Base-by-base conservation (phyloP, 1,140 invertebrate genomes). In the Drosophila nebulosa region DNA sequence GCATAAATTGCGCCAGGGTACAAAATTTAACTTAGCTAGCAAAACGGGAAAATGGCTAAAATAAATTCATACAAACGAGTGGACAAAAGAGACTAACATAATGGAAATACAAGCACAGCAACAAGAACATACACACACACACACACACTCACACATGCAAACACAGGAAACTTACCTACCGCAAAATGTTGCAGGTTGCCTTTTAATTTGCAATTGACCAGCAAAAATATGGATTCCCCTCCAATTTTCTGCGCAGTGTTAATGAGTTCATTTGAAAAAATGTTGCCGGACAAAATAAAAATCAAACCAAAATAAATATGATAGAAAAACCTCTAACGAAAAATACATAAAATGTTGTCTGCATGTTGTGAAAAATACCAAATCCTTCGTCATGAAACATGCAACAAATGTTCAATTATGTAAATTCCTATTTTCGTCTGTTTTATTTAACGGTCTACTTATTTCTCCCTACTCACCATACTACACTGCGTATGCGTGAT, bases 161-260 rank as follows among this genome's bases (percentile, higher is more conserved):
- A n/a, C 36, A 39, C n/a, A 63, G 78, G 26, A 73, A 36, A 75
- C 3, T 22, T 39, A 61, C 4, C 35, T 51, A 35, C 56, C 52
- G n/a, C 39, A 46, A 46, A 46, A 46, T 46, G 16, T 46, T 46
- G 39, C 39, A 46, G 39, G 64, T 68, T 75, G 61, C 53, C 81
- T 74, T 84, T 84, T 85, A 79, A 86, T 86, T 86, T 85, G 69
- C 72, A 85, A 77, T 86, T 80, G 61, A 74, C 64, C 68, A 64
- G 61, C 52, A 53, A 18, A 59, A 55, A 71, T 53, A 0, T 14
- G 24, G 6, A 16, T 9, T 21, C 5, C 10, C 6, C 21, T 12
- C 32, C 12, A 46, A 46, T 46, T 16, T 46, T 46, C 27, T 36
- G 50, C 58, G 42, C 70, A 67, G 67, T 74, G 76, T 86, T 86